Base-by-base conservation (phyloP, 2,888 invertebrate genomes). In the Apamea sordens region DNA sequence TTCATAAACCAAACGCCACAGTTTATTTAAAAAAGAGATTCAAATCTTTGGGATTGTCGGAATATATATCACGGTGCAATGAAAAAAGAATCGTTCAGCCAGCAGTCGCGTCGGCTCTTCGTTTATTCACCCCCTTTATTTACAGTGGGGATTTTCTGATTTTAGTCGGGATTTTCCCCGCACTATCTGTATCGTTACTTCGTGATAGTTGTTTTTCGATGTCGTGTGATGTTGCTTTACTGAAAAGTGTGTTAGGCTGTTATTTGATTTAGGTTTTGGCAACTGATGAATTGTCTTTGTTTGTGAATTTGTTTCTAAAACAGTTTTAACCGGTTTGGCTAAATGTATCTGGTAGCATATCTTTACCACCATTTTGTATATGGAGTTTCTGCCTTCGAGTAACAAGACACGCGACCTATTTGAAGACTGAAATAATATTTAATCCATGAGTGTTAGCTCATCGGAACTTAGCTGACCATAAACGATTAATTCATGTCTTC, bases 121-220 rank as follows among this genome's bases (percentile, higher is more conserved):
- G 92, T 94, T 93, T 94, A 94, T 94, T 93, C 95, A 93, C 93
- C 94, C 91, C 92, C 94, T 93, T 93, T 95, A 94, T 95, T 94
- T 93, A 93, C 93, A 93, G 91, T 90, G 89, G 90, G 92, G 94
- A 94, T 95, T 93, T 94, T 92, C 92, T 93, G 94, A 94, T 94
- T 95, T 92, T 90, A 93, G 90, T 91, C 89, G 82, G 93, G 93
- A 93, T 94, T 95, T 93, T 92, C 91, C 91, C 92, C 90, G 81
- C 92, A 92, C 92, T 93, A 92, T 93, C 90, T 90, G 86, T 88
- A 87, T 88, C 85, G 87, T 79, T 86, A 80, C 61, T 74, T 82
- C 75, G 70, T 78, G 77, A 82, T 89, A 86, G 86, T 90, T 87
- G 82, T 83, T 90, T 91, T 89, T 76, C 81, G 72, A 79, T 88